phyloP scores from a whole-genome alignment of 2,113 vertebrate genomes.

The Mola mola region DNA sequence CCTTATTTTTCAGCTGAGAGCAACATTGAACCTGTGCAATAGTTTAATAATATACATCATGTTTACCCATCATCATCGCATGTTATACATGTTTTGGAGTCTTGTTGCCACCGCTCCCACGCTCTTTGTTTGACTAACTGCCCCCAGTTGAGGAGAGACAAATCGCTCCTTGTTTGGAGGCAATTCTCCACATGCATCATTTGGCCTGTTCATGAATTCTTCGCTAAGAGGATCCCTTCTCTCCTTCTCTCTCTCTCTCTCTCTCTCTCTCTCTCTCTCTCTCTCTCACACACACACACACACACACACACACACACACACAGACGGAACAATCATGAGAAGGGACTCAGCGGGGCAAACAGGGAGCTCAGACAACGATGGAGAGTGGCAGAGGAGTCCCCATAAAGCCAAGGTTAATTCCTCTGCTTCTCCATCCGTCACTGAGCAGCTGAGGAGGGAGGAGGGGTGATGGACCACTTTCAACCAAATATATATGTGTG shows the following conservation, averaged over 20 bases:
- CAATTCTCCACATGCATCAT: slow-evolving; percentile 74
- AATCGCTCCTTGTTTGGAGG: slow-evolving; percentile 70
- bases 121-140: slow-evolving; percentile 70
- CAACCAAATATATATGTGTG: slow-evolving; percentile 59
- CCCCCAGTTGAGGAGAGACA: slow-evolving; percentile 66
- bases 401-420: slow-evolving; percentile 85
- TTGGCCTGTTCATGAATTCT: slow-evolving; percentile 70
- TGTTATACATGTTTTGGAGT: slow-evolving; percentile 32
- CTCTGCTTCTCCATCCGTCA: slow-evolving; percentile 75
- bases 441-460: slow-evolving; percentile 58
- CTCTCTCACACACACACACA: slow-evolving; percentile 27
- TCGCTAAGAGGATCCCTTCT: slow-evolving; percentile 43
- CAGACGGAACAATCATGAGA: slow-evolving; percentile 31
- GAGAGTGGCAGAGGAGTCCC: slow-evolving; percentile 70
- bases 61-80: slow-evolving; percentile 15
- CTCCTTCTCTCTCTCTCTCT: too few species aligned
- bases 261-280: too few species aligned
- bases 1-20: too few species aligned
- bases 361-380: slow-evolving; percentile 56
- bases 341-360: slow-evolving; percentile 55
- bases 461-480: slow-evolving; percentile 63
- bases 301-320: slow-evolving; percentile 33
- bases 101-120: slow-evolving; percentile 42
- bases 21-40: too few species aligned
- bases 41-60: too few species aligned